Base-by-base conservation (phyloP, 2,797 vertebrate genomes). In the Peromyscus melanophrys region DNA sequence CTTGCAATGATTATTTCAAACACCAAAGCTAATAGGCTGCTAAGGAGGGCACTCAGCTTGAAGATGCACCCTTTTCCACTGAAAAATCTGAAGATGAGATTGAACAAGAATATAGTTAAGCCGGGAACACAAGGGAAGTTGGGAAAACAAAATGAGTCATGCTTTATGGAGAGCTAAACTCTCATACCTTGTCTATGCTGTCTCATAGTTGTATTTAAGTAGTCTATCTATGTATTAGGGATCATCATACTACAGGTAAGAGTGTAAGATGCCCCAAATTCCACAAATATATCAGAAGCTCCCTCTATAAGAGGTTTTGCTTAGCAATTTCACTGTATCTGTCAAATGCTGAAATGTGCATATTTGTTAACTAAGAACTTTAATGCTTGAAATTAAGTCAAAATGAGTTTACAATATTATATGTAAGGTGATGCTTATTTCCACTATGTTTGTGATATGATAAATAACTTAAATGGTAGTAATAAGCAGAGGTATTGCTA, bases 141-240 rank as follows among this genome's bases (percentile, higher is more conserved):
- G 52, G 61, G 6, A 52, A 90, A 9, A 71, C 4, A 7, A 16
- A 11, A 2, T 17, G 23, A 77, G 23, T 9, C 2, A 46, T 4
- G 4, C 4, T 43, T 40, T 2, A 14, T 2, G 52, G 1, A 75
- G 12, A 2, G 11, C 13, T 67, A 1, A 49, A 6, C 16, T 40
- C 7, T 40, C 25, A 71, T 5, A 31, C 21, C 21, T 59, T 19
- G 11, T 63, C 25, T 8, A 4, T 69, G 29, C 16, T 57, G 11
- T 80, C n/a, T 37, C 2, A 67, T n/a, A 52, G 9, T 37, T 46
- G 14, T 12, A 52, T 49, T 37, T 63, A 63, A 37, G 4, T 10
- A 5, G 52, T 77, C 8, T 57, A 34, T 49, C 5, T 57, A 37
- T 10, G 2, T 25, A 27, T 40, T 76, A 46, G 49, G 29, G 2